Evolutionary conservation across 2,113 vertebrate genomes (phyloP).

Genomic region (Poeciliopsis retropinna): DNA sequence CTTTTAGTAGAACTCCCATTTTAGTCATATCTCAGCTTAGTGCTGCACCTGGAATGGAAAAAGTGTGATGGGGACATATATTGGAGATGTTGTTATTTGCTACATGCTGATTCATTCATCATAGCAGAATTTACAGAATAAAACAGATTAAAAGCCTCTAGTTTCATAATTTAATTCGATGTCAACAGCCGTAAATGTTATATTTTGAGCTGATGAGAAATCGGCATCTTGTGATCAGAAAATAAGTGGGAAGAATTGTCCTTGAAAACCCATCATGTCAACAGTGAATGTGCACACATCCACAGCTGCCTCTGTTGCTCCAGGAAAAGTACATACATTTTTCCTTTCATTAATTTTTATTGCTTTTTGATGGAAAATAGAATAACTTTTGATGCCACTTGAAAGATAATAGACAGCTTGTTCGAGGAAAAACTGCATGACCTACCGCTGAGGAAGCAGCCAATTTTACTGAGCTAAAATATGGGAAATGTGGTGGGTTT

Average conservation of each 20-base stretch:
- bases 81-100: constrained; percentile 37
- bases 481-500: not conserved
- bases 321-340: not conserved
- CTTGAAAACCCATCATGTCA: not conserved
- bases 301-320: not conserved
- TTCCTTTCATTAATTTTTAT: not conserved
- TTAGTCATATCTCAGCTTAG: constrained; percentile 8
- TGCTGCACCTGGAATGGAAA: constrained; percentile 7
- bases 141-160: constrained; percentile 5
- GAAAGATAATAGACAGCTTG: not conserved
- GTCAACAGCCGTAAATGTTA: not conserved
- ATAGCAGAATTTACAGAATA: not conserved
- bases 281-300: not conserved
- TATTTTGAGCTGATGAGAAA: not conserved
- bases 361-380: not conserved
- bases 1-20: constrained; percentile 18
- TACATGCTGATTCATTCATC: not conserved
- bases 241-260: not conserved
- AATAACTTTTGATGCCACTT: not conserved
- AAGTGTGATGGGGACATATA: constrained; percentile 2
- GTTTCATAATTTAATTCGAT: constrained; percentile 6
- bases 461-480: not conserved
- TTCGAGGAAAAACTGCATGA: not conserved
- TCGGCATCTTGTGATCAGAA: not conserved
- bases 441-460: not conserved